phyloP scores from a whole-genome alignment of 2,888 invertebrate species.

The Pedicia rivosa region DNA sequence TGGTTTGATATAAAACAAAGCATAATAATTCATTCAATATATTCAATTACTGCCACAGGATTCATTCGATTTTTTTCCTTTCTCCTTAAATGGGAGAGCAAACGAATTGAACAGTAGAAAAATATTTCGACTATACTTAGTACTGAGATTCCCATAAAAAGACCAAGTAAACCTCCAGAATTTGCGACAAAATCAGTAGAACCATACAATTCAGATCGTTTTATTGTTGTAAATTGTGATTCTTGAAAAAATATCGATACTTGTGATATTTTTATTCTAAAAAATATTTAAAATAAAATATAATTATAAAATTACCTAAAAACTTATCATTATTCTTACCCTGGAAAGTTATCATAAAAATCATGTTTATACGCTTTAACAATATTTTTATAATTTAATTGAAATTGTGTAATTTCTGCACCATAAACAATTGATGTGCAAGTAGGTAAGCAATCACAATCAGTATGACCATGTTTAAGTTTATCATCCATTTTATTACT shows the following conservation, averaged over 20 bases:
- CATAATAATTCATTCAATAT: no score
- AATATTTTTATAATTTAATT: constrained; percentile 44
- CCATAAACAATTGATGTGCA: constrained; percentile 56
- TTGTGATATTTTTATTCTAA: constrained; percentile 38
- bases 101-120: constrained; percentile 36
- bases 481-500: constrained; percentile 19
- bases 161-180: constrained; percentile 46
- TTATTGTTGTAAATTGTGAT: constrained; percentile 49
- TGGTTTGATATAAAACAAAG: no score
- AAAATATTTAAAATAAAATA: constrained; percentile 16
- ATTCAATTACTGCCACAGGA: no score
- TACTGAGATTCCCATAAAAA: constrained; percentile 31
- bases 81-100: no score
- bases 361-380: constrained; percentile 35
- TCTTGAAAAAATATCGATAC: constrained; percentile 57
- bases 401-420: constrained; percentile 55
- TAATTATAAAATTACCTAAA: not conserved
- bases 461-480: constrained; percentile 24
- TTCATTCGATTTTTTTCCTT: no score
- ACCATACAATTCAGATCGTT: constrained; percentile 50
- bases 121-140: constrained; percentile 35
- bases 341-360: constrained; percentile 21
- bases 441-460: constrained; percentile 25
- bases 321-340: constrained; percentile 12
- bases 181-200: constrained; percentile 52